Conservation (phyloP, 2,113 vertebrate species). For the Odocoileus hemionus region DNA sequence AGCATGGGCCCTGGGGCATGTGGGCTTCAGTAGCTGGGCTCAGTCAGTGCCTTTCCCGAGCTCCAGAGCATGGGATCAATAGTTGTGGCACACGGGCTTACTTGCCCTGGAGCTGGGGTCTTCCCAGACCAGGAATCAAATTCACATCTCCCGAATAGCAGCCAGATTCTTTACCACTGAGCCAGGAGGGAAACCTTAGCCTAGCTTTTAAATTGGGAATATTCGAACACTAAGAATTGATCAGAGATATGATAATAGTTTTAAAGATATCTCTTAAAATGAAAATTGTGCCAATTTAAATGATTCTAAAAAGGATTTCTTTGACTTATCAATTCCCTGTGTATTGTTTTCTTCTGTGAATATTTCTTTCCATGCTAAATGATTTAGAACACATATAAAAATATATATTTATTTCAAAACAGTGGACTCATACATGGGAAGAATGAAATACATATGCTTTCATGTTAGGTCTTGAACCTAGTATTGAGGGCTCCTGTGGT, state of each 20-base stretch:
- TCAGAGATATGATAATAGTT: not conserved
- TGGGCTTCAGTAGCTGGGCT: not conserved
- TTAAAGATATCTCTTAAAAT: not conserved
- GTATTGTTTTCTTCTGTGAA: not conserved
- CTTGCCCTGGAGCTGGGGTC: not conserved
- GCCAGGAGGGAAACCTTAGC: not conserved
- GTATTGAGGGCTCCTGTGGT: not conserved
- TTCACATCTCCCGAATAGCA: not conserved
- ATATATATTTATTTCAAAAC: not conserved
- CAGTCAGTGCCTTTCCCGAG: fast-evolving
- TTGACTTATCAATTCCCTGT: not conserved
- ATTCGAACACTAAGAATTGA: not conserved
- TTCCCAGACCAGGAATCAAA: not conserved
- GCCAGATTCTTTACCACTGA: not conserved
- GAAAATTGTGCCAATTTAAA: not conserved
- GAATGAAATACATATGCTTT: not conserved
- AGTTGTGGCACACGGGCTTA: not conserved
- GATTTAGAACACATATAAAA: not conserved
- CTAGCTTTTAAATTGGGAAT: not conserved
- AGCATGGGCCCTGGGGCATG: fast-evolving
- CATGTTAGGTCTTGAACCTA: not conserved
- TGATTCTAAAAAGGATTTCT: not conserved
- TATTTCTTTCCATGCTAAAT: not conserved
- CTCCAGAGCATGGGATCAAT: not conserved
- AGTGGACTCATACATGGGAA: not conserved